phyloP scores from a whole-genome alignment of 2,797 vertebrate species.

The Pelochelys cantorii region DNA sequence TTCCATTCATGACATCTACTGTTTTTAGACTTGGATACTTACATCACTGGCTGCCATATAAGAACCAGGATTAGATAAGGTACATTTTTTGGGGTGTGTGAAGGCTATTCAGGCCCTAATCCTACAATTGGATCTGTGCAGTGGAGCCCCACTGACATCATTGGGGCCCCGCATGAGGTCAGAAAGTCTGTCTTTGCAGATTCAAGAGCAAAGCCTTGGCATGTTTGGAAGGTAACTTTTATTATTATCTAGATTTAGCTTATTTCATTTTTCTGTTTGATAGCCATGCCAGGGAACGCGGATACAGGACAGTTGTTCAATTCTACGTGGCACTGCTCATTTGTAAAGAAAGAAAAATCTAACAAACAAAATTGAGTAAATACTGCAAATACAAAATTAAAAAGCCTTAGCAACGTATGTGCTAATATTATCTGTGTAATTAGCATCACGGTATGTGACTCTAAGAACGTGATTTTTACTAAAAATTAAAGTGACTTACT shows the following conservation, averaged over 20 bases:
- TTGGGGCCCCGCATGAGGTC: rapidly evolving
- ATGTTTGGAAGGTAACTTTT: background rate
- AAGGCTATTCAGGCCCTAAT: background rate
- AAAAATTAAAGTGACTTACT: conserved; percentile 67
- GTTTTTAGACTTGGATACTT: background rate
- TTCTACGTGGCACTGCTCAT: conserved; percentile 10
- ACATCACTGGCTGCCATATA: background rate
- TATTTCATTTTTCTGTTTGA: background rate
- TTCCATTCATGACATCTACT: background rate
- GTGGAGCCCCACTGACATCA: rapidly evolving
- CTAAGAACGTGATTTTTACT: conserved; percentile 44
- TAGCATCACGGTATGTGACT: conserved; percentile 53
- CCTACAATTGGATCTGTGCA: background rate
- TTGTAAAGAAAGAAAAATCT: conserved; percentile 39
- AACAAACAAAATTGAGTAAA: conserved; percentile 10
- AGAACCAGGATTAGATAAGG: background rate
- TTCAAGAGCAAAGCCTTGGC: background rate
- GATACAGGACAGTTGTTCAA: conserved; percentile 20
- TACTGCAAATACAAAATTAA: conserved; percentile 42
- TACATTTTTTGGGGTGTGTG: background rate
- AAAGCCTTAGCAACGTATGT: conserved; percentile 24
- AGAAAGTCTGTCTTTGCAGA: background rate
- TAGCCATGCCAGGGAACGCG: conserved; percentile 13
- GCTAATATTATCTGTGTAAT: conserved; percentile 48
- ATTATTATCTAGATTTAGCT: background rate